A percentile compares a stretch with the other conserved stretches of the same genome.
phyloP scores from a whole-genome alignment of 2,113 vertebrate species.

The Rallus limicola region DNA sequence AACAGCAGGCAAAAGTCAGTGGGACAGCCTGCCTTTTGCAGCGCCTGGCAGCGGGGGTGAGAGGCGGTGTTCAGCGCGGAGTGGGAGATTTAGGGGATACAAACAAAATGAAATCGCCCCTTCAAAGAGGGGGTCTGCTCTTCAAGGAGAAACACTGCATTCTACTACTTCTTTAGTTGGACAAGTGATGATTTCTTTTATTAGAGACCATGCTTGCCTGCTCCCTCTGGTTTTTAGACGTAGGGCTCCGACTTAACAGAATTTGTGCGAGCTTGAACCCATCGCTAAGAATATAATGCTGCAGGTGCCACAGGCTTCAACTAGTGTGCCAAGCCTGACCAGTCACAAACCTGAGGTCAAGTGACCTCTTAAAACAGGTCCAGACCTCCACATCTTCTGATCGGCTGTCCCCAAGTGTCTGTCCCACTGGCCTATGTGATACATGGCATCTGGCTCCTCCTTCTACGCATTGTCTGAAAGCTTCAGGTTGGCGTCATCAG shows the following conservation, averaged over 20 bases:
- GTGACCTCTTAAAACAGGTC: neutral
- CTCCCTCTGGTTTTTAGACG: neutral
- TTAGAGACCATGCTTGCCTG: neutral
- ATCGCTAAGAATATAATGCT: neutral
- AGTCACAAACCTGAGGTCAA: neutral
- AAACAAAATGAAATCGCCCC: neutral
- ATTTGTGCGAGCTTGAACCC: neutral
- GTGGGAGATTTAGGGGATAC: neutral
- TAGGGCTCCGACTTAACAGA: neutral
- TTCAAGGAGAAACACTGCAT: neutral
- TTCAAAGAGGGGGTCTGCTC: neutral
- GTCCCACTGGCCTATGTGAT: neutral
- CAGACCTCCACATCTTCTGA: neutral
- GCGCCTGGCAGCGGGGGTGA: neutral
- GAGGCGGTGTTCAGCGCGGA: neutral
- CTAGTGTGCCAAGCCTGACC: neutral
- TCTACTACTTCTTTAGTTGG: neutral
- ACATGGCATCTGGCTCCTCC: neutral
- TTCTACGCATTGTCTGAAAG: neutral
- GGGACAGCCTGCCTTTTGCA: neutral
- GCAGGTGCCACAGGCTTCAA: neutral
- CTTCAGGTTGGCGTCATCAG: neutral
- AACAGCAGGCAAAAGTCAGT: rapidly evolving
- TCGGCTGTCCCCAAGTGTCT: neutral
- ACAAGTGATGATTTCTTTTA: neutral